Evolutionary conservation across 2,888 invertebrate species (phyloP), one percentile per base, ranked within the genome.

Genomic region (Tryphoninae sp.): DNA sequence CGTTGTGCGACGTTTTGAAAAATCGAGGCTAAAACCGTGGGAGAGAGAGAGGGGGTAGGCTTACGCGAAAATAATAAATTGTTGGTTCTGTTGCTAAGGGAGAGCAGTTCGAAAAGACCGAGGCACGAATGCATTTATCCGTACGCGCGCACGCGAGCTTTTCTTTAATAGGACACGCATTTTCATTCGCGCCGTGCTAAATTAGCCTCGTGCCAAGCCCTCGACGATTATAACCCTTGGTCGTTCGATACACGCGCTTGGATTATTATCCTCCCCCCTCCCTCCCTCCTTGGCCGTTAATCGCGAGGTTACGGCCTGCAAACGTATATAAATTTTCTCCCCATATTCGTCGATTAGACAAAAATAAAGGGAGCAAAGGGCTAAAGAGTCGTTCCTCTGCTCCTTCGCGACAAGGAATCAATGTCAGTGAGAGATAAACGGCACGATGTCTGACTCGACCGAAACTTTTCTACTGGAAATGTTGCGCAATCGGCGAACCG

Each of bases 11-110:
- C 13, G 13, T 69, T 74, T 65, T 55, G 42, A 65, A 74, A 69
- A 55, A 77, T 69, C 16, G 62, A 61, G 59, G 51, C 26, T 19
- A 40, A 67, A 51, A 51, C 3, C 3, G 51, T 13, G 51, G 7
- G 19, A 4, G 13, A 22, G 16, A n/a, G 13, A 13, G n/a, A 49
- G 4, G 33, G 26, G 23, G 11, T 64, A 13, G n/a, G 26, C 42
- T 23, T 49, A 49, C 53, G 40, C 19, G 53, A 49, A 40, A 22
- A 22, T 51, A 69, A 69, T 76, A 76, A 76, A 62, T 76, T 76
- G 23, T 62, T 69, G 26, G 22, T 19, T 33, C 16, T 26, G 61
- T 13, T 9, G 16, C 3, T 22, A 42, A 65, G 22, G n/a, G 22
- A 59, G 22, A 59, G 69, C 45, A 19, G 69, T 59, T 33, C 58